Conservation (phyloP, 2,888 invertebrate species). For the Acanthoscelides obtectus region DNA sequence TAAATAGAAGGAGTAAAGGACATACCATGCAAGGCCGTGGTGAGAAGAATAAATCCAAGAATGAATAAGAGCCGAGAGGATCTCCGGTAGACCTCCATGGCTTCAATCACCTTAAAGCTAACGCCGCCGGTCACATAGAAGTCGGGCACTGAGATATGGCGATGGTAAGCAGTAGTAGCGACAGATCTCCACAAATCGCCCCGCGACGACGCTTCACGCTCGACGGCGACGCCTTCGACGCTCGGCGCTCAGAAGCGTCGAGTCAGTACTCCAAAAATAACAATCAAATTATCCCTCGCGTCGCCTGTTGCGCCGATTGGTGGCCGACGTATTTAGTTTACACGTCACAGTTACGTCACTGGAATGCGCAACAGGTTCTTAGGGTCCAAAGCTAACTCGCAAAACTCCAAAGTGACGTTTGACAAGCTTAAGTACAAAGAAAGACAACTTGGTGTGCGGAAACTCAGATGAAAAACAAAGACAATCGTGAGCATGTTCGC, state of each 20-base stretch:
- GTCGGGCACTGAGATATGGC: conserved; percentile 42
- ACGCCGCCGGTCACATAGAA: conserved; percentile 48
- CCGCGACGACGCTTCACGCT: not conserved
- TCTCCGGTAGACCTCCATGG: conserved; percentile 55
- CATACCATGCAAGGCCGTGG: conserved; percentile 56
- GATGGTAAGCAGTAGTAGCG: not conserved
- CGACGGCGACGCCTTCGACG: not conserved
- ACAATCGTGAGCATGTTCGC: too few relatives aligned
- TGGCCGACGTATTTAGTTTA: not conserved
- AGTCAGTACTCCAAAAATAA: not conserved
- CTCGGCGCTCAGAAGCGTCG: not conserved
- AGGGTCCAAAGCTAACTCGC: not conserved
- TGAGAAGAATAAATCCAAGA: conserved; percentile 53
- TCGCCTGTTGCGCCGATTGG: not conserved
- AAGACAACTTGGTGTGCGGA: too few relatives aligned
- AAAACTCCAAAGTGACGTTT: too few relatives aligned
- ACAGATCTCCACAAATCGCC: not conserved
- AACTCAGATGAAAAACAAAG: too few relatives aligned
- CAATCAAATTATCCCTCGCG: not conserved
- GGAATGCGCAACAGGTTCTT: not conserved
- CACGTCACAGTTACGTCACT: not conserved
- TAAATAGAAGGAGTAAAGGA: conserved; percentile 17
- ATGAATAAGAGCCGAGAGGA: conserved; percentile 53
- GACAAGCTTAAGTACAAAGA: too few relatives aligned
- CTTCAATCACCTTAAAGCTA: conserved; percentile 47